Conservation (phyloP, 2,797 vertebrate species). For the Erpetoichthys calabaricus region DNA sequence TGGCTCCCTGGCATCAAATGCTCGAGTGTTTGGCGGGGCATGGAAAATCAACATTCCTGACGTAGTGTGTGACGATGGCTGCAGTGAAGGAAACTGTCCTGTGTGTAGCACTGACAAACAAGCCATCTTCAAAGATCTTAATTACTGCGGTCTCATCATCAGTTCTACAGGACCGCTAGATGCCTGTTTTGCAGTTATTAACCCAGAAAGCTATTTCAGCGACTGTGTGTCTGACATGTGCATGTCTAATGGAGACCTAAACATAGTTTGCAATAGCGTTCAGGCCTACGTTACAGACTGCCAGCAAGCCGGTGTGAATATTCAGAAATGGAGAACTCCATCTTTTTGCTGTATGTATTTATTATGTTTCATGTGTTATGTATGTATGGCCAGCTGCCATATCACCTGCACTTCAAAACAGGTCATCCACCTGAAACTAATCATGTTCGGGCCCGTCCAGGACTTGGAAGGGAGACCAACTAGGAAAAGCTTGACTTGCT, state of each 20-base stretch:
- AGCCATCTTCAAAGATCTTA: slow-evolving; percentile 27
- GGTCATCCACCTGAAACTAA: no score
- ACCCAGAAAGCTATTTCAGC: slow-evolving; percentile 37
- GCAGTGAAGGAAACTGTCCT: slow-evolving; percentile 32
- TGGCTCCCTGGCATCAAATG: slow-evolving; percentile 25
- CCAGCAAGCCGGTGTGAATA: slow-evolving; percentile 27
- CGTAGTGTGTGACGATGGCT: slow-evolving; percentile 33
- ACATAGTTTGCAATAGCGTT: slow-evolving; percentile 39
- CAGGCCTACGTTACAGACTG: slow-evolving; percentile 41
- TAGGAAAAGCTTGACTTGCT: no score
- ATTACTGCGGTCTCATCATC: slow-evolving; percentile 40
- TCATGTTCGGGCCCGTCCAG: no score
- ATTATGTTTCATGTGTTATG: no score
- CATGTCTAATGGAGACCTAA: slow-evolving; percentile 28
- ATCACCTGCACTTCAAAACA: no score
- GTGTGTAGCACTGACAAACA: slow-evolving; percentile 23
- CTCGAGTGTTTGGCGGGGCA: slow-evolving; percentile 33
- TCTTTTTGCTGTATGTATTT: slow-evolving; percentile 50
- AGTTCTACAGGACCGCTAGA: slow-evolving; percentile 37
- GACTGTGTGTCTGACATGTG: slow-evolving; percentile 46
- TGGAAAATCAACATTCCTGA: slow-evolving; percentile 35
- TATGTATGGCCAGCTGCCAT: no score
- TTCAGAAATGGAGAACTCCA: slow-evolving; percentile 43
- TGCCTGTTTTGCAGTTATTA: slow-evolving; percentile 31
- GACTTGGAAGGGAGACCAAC: no score